Base-by-base conservation (phyloP, 1,140 invertebrate species). In the Chironomus tepperi region DNA sequence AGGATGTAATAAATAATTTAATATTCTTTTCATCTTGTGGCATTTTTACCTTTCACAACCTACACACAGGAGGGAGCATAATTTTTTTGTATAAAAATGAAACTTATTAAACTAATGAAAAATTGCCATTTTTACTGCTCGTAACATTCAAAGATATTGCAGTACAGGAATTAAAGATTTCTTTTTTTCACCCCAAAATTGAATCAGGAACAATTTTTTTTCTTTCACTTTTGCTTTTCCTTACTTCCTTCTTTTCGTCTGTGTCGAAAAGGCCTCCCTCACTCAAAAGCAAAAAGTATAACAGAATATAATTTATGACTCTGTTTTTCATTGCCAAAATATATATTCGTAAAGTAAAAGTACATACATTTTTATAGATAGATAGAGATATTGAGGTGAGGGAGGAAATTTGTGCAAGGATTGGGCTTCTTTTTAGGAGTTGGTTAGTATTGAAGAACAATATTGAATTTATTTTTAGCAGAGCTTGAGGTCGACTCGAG, bases 31-130 rank as follows among this genome's bases (percentile, higher is more conserved):
- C 19, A 19, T 70, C n/a, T 57, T 57, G 12, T 57, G 47, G 47
- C 47, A 57, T 57, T 57, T 70, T 70, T 21, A 70, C 18, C 18
- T 70, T 70, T 19, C 65, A 18, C 7, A 0, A 2, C 16, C n/a
- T 18, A 70, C 16, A 70, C 16, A 19, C 18, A 70, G 7, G 16
- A 21, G 65, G 65, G 65, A 70, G 18, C 7, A n/a, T 34, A 5
- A 34, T 2, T 2, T 34, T 34, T 34, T 34, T 34, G 24, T 34
- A 34, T 57, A n/a, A n/a, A n/a, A 57, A 57, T 57, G 47, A 57
- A n/a, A 18, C n/a, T 70, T 70, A 70, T 70, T 70, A 70, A 70
- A 70, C 65, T 70, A 70, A 70, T 70, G 65, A 70, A 70, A 70
- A 70, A 70, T 70, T 70, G 65, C 65, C 65, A 18, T 70, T 57